Percentiles rank a stretch among this genome's conserved stretches.
Conservation (phyloP, 2,113 vertebrate genomes). For the Arvicanthis niloticus region DNA sequence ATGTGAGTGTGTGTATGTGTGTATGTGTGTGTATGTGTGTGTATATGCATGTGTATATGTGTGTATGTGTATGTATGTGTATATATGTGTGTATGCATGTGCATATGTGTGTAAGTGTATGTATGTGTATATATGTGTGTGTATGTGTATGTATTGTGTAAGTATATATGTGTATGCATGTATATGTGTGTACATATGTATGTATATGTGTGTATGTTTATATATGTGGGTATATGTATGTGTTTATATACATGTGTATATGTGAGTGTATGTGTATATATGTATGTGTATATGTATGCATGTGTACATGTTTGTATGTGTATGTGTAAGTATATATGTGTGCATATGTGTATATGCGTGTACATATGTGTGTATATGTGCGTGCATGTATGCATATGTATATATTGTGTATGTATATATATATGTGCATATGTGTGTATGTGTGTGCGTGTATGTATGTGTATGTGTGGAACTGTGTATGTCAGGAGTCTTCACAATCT, state of each 20-base stretch:
- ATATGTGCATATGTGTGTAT: rapidly evolving
- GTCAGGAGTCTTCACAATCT: background rate
- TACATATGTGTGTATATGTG: no score
- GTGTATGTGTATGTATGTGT: rapidly evolving
- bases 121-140: background rate
- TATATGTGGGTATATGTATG: rapidly evolving
- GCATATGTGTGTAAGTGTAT: background rate
- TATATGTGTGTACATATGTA: background rate
- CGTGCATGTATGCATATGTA: background rate
- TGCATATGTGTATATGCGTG: background rate
- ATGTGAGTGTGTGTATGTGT: background rate
- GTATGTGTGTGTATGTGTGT: background rate
- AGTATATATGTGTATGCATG: background rate
- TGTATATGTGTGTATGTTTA: rapidly evolving
- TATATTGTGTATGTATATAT: no score
- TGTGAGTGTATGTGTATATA: rapidly evolving
- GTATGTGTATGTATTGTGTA: no score
- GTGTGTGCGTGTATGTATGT: background rate
- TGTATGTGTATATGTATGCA: background rate
- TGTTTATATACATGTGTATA: no score
- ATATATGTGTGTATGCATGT: background rate
- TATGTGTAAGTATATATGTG: background rate
- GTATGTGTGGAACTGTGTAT: background rate
- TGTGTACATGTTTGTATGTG: background rate
- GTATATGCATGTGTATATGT: background rate